Evolutionary conservation across 2,888 invertebrate species (phyloP).

Genomic region (Drosophila hamatofila): DNA sequence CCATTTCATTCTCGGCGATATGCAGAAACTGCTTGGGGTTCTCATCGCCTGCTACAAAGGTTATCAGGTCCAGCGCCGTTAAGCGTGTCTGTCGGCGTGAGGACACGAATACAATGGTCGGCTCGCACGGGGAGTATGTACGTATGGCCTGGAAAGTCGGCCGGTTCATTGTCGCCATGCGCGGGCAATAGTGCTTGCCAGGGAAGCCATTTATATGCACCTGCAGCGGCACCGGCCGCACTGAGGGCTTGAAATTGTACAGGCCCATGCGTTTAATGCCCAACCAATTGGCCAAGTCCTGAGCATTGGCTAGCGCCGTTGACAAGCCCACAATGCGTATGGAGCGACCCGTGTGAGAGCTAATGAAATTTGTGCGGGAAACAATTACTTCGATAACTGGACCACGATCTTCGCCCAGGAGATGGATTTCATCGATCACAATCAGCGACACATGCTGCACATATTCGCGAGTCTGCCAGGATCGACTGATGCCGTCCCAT

Average conservation of each 20-base stretch:
- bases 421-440: constrained; percentile 99
- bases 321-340: constrained; percentile 97
- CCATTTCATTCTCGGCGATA: constrained; percentile 94
- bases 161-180: constrained; percentile 99
- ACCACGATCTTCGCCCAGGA: constrained; percentile 95
- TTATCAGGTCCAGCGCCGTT: constrained; percentile 97
- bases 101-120: constrained; percentile 97
- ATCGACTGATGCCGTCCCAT: constrained; percentile 99
- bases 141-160: constrained; percentile 98
- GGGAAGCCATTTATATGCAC: constrained; percentile 97
- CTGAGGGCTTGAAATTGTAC: constrained; percentile 99
- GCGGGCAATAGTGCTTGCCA: constrained; percentile 98
- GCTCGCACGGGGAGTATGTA: constrained; percentile 96
- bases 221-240: constrained; percentile 97
- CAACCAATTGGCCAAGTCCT: constrained; percentile 98
- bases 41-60: constrained; percentile 94
- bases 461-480: constrained; percentile 98
- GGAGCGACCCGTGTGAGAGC: constrained; percentile 92
- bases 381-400: constrained; percentile 98
- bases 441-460: constrained; percentile 96
- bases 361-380: constrained; percentile 98
- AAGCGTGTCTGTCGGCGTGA: constrained; percentile 98
- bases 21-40: constrained; percentile 98
- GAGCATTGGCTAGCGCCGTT: constrained; percentile 98
- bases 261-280: constrained; percentile 95